These are phyloP conservation scores for Dendrolimus kikuchii DNA, from an alignment of 1,140 invertebrate genomes.

Conservation along the genomic window DNA sequence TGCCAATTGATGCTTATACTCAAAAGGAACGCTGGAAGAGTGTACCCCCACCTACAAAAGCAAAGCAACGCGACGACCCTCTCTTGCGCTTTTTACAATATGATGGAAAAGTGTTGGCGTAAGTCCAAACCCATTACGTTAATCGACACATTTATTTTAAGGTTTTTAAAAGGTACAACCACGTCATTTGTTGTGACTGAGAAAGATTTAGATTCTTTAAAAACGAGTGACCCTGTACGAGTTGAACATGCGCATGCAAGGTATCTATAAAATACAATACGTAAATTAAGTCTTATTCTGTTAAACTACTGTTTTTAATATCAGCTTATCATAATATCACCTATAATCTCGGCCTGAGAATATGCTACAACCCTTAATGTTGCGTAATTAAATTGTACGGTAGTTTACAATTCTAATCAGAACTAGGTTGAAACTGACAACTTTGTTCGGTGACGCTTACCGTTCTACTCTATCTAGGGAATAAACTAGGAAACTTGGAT, in stretches of 20 bases:
- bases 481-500: slow-evolving; percentile 3
- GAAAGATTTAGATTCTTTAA: too few species aligned
- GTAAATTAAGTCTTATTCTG: too few species aligned
- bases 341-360: too few species aligned
- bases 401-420: slow-evolving; percentile 11
- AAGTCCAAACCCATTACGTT: slow-evolving; percentile 19
- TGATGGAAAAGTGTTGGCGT: slow-evolving; percentile 81
- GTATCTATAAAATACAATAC: too few species aligned
- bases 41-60: slow-evolving; percentile 35
- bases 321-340: too few species aligned
- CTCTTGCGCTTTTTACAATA: slow-evolving; percentile 79
- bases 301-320: too few species aligned
- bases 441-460: slow-evolving; percentile 1
- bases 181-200: too few species aligned
- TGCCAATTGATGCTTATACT: slow-evolving; percentile 82
- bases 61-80: slow-evolving; percentile 67
- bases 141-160: too few species aligned
- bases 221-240: too few species aligned
- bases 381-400: slow-evolving; percentile 10
- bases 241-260: too few species aligned
- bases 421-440: slow-evolving; percentile 9
- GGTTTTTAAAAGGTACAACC: too few species aligned
- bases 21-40: slow-evolving; percentile 57
- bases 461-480: slow-evolving; percentile 3
- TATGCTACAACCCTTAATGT: too few species aligned